Conservation (phyloP, 2,888 invertebrate genomes). For the Hypselothyrea guttata region DNA sequence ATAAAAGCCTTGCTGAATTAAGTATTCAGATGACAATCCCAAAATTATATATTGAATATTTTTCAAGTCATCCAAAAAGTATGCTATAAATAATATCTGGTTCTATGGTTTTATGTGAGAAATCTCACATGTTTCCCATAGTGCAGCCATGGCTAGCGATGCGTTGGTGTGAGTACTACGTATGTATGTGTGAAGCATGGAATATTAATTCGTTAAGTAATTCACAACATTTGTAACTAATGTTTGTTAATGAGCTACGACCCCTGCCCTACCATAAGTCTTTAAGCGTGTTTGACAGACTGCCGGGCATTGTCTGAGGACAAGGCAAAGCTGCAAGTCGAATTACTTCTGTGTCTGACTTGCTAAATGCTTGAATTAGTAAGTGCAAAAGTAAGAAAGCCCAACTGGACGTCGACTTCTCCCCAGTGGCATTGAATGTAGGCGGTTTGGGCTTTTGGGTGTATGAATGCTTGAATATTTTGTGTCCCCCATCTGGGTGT, state of each 20-base stretch:
- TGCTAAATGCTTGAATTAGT: conserved; percentile 64
- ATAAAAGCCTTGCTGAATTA: no score
- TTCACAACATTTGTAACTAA: conserved; percentile 78
- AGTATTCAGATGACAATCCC: no score
- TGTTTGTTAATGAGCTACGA: conserved; percentile 73
- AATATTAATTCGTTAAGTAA: conserved; percentile 78
- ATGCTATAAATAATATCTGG: no score
- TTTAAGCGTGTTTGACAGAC: conserved; percentile 41
- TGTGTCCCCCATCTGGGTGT: background rate
- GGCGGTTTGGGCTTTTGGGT: conserved; percentile 1
- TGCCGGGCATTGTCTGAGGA: conserved; percentile 52
- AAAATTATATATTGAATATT: no score
- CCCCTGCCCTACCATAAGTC: conserved; percentile 2
- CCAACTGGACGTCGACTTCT: conserved; percentile 22
- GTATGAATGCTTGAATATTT: background rate
- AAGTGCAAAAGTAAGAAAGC: conserved; percentile 62
- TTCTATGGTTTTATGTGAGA: no score
- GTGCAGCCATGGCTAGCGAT: no score
- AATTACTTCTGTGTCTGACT: conserved; percentile 41
- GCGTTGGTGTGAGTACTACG: no score
- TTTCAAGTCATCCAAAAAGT: no score
- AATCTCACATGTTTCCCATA: no score
- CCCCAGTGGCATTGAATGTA: background rate
- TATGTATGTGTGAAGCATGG: conserved; percentile 59
- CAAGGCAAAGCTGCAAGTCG: conserved; percentile 50